These are phyloP conservation scores for Limosa lapponica DNA, from an alignment of 2,797 vertebrate genomes.

Conservation along the genomic window DNA sequence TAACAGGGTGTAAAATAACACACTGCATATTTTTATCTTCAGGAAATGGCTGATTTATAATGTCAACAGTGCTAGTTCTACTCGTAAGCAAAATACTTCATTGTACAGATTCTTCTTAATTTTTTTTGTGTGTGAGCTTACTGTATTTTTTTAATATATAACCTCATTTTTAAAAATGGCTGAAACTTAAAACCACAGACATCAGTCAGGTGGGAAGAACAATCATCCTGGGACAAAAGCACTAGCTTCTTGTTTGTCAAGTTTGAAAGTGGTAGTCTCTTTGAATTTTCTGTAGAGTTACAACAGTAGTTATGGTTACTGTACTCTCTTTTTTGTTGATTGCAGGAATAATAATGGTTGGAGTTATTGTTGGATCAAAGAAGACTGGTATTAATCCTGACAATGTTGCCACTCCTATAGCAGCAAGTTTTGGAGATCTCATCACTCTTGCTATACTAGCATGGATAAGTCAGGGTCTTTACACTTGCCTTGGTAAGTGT, in stretches of 20 bases:
- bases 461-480: conserved; percentile 90
- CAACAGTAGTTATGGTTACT: background rate
- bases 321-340: conserved; percentile 23
- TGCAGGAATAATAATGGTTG: conserved; percentile 92
- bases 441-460: conserved; percentile 92
- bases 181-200: background rate
- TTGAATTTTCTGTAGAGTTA: background rate
- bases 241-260: background rate
- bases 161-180: background rate
- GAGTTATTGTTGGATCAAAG: conserved; percentile 92
- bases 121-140: background rate
- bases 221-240: background rate
- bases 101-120: background rate
- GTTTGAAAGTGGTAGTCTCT: background rate
- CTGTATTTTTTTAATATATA: background rate
- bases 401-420: conserved; percentile 94
- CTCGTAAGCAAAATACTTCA: background rate
- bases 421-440: conserved; percentile 94
- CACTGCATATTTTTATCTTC: background rate
- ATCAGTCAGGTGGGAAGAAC: background rate
- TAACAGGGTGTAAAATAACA: background rate
- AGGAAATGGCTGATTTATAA: background rate
- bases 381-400: conserved; percentile 93
- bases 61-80: background rate
- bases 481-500: conserved; percentile 87